Conservation (phyloP, 2,113 vertebrate species). For the Dicerorhinus sumatrensis region DNA sequence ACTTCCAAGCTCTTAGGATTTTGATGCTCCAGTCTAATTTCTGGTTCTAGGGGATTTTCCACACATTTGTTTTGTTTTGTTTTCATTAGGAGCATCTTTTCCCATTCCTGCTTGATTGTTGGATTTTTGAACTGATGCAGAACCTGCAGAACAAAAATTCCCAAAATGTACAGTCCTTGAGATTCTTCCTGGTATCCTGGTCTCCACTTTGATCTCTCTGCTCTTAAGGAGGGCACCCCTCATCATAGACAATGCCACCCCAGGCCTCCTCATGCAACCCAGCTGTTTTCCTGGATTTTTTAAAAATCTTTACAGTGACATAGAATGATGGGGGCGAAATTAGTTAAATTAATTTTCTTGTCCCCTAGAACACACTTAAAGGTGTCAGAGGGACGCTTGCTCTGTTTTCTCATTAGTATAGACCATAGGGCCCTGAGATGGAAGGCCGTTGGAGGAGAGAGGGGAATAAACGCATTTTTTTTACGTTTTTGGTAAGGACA, state of each 20-base stretch:
- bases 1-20: neutral
- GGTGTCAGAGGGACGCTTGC: neutral
- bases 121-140: neutral
- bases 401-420: neutral
- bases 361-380: neutral
- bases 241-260: neutral
- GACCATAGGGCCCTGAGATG: neutral
- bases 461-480: neutral
- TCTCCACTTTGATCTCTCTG: neutral
- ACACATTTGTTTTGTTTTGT: neutral
- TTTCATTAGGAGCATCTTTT: neutral
- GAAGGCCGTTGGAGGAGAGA: neutral
- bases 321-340: neutral
- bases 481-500: neutral
- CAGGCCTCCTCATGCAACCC: neutral
- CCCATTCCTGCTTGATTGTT: neutral
- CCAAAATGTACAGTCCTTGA: neutral
- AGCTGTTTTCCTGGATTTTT: neutral
- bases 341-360: constrained; percentile 2
- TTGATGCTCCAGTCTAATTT: neutral
- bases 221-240: neutral
- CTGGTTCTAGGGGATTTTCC: neutral
- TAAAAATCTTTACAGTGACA: neutral
- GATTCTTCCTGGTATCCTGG: neutral
- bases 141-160: neutral